These are phyloP conservation scores for Coronaproctus castanopsis DNA, from an alignment of 2,888 invertebrate species.

Conservation along the genomic window DNA sequence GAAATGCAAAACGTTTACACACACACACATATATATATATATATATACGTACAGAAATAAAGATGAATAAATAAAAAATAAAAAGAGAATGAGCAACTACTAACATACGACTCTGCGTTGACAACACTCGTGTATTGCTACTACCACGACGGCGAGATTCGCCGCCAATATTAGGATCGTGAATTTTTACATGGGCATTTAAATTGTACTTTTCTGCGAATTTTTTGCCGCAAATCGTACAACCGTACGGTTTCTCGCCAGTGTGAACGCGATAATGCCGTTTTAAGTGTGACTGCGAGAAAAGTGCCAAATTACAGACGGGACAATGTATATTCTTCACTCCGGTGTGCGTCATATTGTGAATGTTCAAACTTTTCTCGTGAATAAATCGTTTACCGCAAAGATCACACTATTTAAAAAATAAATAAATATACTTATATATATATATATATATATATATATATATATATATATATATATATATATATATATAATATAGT, in stretches of 20 bases:
- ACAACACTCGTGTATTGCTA: too few species aligned
- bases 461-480: background rate
- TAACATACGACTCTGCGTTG: too few species aligned
- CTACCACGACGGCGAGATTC: slow-evolving; percentile 14
- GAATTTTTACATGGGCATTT: slow-evolving; percentile 16
- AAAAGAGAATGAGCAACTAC: too few species aligned
- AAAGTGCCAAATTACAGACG: slow-evolving; percentile 17
- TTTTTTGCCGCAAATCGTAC: slow-evolving; percentile 18
- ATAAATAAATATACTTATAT: background rate
- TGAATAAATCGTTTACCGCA: slow-evolving; percentile 18
- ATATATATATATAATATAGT: too few species aligned
- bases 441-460: background rate
- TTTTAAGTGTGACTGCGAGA: slow-evolving; percentile 18
- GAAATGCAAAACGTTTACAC: too few species aligned
- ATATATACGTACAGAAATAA: too few species aligned
- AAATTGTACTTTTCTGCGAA: slow-evolving; percentile 18
- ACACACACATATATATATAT: too few species aligned
- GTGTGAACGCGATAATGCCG: slow-evolving; percentile 17
- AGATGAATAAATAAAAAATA: too few species aligned
- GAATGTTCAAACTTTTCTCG: slow-evolving; percentile 18
- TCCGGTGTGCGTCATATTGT: slow-evolving; percentile 19
- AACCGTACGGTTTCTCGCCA: slow-evolving; percentile 18
- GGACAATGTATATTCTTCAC: slow-evolving; percentile 18
- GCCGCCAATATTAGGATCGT: slow-evolving; percentile 13
- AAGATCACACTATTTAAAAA: slow-evolving; percentile 16